Conservation (phyloP, 2,113 vertebrate genomes). For the Engraulis encrasicolus region DNA sequence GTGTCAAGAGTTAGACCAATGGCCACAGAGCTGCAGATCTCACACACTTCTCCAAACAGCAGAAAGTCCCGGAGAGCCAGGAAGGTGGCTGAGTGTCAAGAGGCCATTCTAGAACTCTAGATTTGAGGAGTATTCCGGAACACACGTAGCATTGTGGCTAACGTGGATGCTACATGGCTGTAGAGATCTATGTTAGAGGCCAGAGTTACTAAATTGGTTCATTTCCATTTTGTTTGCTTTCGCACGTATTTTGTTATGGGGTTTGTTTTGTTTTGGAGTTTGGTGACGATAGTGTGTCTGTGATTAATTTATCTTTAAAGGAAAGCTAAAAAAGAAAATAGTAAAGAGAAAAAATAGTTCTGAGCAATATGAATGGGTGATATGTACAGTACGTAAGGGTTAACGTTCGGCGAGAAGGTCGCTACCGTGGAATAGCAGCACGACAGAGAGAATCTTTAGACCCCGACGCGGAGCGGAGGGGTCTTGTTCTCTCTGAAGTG, state of each 20-base stretch:
- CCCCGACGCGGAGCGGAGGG: too few relatives aligned
- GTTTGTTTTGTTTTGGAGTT: constrained; percentile 46
- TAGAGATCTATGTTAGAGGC: constrained; percentile 20
- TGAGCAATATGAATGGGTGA: constrained; percentile 77
- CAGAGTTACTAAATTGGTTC: constrained; percentile 19
- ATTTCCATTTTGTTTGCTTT: constrained; percentile 26
- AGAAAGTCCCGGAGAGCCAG: background rate
- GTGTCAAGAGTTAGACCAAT: background rate
- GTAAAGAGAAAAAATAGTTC: constrained; percentile 69
- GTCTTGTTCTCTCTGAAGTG: too few relatives aligned
- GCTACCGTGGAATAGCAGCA: too few relatives aligned
- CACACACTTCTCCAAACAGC: background rate
- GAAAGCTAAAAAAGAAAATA: constrained; percentile 27
- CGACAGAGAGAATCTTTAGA: too few relatives aligned
- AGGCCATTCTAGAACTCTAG: background rate
- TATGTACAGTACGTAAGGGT: too few relatives aligned
- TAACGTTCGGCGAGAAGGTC: too few relatives aligned
- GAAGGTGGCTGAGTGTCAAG: background rate
- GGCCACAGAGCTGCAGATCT: background rate
- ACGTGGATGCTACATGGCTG: background rate
- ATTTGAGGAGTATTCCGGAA: background rate
- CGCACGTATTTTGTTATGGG: constrained; percentile 27
- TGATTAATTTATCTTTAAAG: constrained; percentile 58
- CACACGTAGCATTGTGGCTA: constrained; percentile 3
- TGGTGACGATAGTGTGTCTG: constrained; percentile 51